phyloP scores from a whole-genome alignment of 2,113 vertebrate species.

The Tapirus terrestris region DNA sequence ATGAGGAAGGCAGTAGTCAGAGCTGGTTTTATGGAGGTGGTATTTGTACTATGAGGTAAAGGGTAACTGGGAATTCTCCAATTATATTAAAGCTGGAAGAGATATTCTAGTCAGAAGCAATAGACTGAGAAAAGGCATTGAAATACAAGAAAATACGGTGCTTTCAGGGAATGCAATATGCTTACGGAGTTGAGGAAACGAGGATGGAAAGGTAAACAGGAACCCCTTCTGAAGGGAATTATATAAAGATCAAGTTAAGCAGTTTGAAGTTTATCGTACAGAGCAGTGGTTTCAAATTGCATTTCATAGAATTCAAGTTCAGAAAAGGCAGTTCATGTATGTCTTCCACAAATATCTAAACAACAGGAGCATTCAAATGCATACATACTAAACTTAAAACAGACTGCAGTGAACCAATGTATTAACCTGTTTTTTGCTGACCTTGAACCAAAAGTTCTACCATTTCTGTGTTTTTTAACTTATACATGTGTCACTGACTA shows the following conservation, averaged over 20 bases:
- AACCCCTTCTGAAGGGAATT: not conserved
- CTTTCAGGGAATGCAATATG: not conserved
- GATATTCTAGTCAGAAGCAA: not conserved
- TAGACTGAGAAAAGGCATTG: not conserved
- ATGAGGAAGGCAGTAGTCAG: not conserved
- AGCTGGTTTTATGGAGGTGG: not conserved
- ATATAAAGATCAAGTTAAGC: not conserved
- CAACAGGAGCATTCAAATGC: not conserved
- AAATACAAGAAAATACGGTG: not conserved
- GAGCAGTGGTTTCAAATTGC: slow-evolving; percentile 13
- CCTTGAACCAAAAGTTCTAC: not conserved
- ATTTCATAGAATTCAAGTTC: slow-evolving; percentile 21
- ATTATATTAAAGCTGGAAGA: not conserved
- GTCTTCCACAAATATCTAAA: slow-evolving; percentile 38
- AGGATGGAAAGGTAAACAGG: slow-evolving; percentile 31
- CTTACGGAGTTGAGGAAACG: slow-evolving; percentile 7
- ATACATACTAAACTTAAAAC: not conserved
- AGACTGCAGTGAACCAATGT: not conserved
- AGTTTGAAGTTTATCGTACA: slow-evolving; percentile 1
- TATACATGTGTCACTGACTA: not conserved
- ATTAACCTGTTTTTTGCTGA: slow-evolving; percentile 42
- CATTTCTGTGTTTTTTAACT: slow-evolving; percentile 23
- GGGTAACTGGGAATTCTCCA: not conserved
- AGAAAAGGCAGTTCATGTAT: not conserved
- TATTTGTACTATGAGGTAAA: slow-evolving; percentile 40